A percentile compares a stretch with the other conserved stretches of the same genome.
These are phyloP conservation scores for Halichondria panicea DNA, from an alignment of 37 sponge, comb jelly and placozoan genomes.

Conservation along the genomic window DNA sequence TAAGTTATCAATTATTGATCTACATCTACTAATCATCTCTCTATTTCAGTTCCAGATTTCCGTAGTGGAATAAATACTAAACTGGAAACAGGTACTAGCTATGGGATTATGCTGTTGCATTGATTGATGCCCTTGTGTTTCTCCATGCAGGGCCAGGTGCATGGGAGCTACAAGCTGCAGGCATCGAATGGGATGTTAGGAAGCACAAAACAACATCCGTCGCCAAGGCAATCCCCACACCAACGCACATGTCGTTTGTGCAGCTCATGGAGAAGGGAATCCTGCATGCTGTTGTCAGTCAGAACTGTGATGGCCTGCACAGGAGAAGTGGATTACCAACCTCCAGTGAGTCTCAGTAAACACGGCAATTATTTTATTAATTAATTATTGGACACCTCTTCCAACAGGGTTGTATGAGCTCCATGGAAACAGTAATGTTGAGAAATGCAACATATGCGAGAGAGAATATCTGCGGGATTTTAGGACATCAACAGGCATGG, in stretches of 20 bases:
- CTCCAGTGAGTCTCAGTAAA: conserved; percentile 25
- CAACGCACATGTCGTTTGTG: conserved; percentile 83
- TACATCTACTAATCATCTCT: too few relatives aligned
- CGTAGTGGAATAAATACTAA: conserved; percentile 79
- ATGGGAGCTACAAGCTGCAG: conserved; percentile 71
- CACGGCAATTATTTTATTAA: too few relatives aligned
- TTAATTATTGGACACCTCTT: too few relatives aligned
- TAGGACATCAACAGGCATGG: too few relatives aligned
- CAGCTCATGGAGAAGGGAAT: conserved; percentile 60
- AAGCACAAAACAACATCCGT: conserved; percentile 15
- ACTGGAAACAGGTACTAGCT: conserved; percentile 54
- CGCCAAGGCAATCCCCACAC: conserved; percentile 63
- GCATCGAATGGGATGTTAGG: not conserved
- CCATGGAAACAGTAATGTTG: conserved; percentile 81
- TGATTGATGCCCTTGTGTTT: too few relatives aligned
- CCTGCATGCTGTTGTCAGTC: conserved; percentile 62
- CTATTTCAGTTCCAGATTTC: conserved; percentile 70
- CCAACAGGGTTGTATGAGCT: conserved; percentile 61
- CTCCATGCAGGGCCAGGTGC: conserved; percentile 62
- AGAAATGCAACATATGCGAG: conserved; percentile 54
- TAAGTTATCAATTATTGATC: too few relatives aligned
- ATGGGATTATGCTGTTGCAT: too few relatives aligned
- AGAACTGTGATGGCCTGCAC: conserved; percentile 81
- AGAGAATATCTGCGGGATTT: conserved; percentile 69
- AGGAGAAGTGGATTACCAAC: conserved; percentile 69